Conservation (phyloP, 1,140 invertebrate genomes). For the Drosophila nebulosa region DNA sequence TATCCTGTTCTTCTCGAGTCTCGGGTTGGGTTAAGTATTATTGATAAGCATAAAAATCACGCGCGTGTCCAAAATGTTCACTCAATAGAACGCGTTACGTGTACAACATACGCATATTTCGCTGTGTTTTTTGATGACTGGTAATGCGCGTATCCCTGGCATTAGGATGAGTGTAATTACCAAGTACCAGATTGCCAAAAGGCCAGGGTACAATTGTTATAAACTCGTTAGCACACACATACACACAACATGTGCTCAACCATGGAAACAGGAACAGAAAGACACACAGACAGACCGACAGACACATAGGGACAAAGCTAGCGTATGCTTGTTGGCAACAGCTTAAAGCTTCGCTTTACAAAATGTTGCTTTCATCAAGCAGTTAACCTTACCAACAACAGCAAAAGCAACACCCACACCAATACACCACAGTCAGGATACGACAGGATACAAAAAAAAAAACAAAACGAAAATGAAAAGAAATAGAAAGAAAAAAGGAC, state of each 20-base stretch:
- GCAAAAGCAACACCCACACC: background rate
- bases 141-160: conserved; percentile 24
- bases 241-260: background rate
- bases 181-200: conserved; percentile 41
- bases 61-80: conserved; percentile 64
- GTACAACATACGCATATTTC: conserved; percentile 48
- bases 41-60: conserved; percentile 72
- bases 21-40: conserved; percentile 46
- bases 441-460: background rate
- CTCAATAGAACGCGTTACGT: conserved; percentile 46
- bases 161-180: conserved; percentile 47
- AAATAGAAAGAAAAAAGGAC: background rate
- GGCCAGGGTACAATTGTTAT: conserved; percentile 46
- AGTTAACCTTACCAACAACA: conserved; percentile 46
- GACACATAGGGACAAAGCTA: background rate
- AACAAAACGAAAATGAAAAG: background rate
- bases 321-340: background rate
- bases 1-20: background rate
- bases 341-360: conserved; percentile 49
- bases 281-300: background rate
- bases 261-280: background rate
- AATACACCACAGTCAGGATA: background rate
- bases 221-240: conserved; percentile 56
- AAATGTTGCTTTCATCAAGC: conserved; percentile 58
- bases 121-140: conserved; percentile 29